A percentile compares a stretch with the other conserved stretches of the same genome.
phyloP scores from a whole-genome alignment of 2,888 invertebrate species.

The Galerucella nymphaeae region DNA sequence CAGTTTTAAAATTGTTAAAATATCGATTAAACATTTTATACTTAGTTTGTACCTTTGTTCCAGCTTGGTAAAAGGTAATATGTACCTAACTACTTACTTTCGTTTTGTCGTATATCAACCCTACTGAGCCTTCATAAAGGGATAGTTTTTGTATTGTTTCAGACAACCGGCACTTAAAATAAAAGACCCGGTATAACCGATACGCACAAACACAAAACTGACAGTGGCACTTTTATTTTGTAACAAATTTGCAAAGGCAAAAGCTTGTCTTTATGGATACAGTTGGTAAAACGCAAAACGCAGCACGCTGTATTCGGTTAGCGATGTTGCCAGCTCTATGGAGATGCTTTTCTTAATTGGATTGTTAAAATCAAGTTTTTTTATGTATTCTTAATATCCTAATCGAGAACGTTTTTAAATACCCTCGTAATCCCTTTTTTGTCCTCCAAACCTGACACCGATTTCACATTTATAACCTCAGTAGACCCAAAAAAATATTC shows the following conservation, averaged over 20 bases:
- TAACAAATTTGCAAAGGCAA: constrained; percentile 29
- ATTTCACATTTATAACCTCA: too few relatives aligned
- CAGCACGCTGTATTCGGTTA: constrained; percentile 41
- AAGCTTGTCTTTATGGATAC: constrained; percentile 31
- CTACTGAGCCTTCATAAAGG: background rate
- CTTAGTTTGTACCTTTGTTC: background rate
- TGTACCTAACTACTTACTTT: constrained; percentile 9
- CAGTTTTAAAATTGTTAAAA: background rate
- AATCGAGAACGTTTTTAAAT: too few relatives aligned
- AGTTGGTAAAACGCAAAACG: constrained; percentile 42
- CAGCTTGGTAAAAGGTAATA: background rate
- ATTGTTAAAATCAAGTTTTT: background rate
- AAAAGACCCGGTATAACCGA: constrained; percentile 17
- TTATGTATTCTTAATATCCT: too few relatives aligned
- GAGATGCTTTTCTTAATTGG: constrained; percentile 15
- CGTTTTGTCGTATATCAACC: constrained; percentile 3
- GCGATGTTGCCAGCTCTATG: constrained; percentile 39
- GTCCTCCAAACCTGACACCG: too few relatives aligned
- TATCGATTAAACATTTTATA: constrained; percentile 9
- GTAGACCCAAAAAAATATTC: too few relatives aligned
- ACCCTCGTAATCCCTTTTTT: too few relatives aligned
- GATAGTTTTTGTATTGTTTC: background rate
- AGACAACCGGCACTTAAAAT: constrained; percentile 5
- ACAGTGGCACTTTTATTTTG: constrained; percentile 22
- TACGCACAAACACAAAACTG: constrained; percentile 23